Percentiles rank a stretch among this genome's conserved stretches.
phyloP scores from a whole-genome alignment of 92 coral and sea anemone species.

The Chrysogorgia sp. region DNA sequence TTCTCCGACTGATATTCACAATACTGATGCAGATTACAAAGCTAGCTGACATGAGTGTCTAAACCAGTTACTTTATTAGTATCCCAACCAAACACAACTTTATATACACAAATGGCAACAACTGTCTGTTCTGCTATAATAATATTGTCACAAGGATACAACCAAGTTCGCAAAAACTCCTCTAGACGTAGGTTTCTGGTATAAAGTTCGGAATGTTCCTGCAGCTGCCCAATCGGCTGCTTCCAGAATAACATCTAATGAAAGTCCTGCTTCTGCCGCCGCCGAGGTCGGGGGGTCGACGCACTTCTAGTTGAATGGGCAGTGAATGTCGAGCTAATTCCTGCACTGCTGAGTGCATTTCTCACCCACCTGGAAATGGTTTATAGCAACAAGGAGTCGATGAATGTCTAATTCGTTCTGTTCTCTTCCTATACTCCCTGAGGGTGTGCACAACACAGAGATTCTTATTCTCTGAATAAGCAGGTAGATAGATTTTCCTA shows the following conservation, averaged over 20 bases:
- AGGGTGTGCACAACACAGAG: constrained; percentile 47
- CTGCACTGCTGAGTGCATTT: constrained; percentile 2
- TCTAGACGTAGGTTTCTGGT: constrained; percentile 15
- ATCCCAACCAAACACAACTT: too few species aligned
- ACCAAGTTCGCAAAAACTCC: constrained; percentile 5
- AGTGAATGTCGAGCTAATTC: constrained; percentile 5
- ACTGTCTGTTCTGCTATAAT: neutral
- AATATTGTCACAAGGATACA: constrained; percentile 1
- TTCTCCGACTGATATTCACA: too few species aligned
- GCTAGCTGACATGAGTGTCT: too few species aligned
- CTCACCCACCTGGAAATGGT: constrained; percentile 24
- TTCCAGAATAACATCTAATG: constrained; percentile 3
- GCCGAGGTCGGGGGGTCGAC: constrained; percentile 26
- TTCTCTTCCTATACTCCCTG: constrained; percentile 45
- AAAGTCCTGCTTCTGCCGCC: neutral
- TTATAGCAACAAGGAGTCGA: neutral
- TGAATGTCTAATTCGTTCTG: neutral
- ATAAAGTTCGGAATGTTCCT: constrained; percentile 8
- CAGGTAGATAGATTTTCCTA: constrained; percentile 44
- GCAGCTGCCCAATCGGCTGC: constrained; percentile 29
- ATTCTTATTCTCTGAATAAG: constrained; percentile 42
- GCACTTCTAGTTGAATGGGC: constrained; percentile 25
- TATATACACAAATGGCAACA: too few species aligned
- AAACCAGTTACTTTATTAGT: too few species aligned
- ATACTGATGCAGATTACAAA: too few species aligned